Base-by-base conservation (phyloP, 2,888 invertebrate species). In the Cheiracanthium punctorium region DNA sequence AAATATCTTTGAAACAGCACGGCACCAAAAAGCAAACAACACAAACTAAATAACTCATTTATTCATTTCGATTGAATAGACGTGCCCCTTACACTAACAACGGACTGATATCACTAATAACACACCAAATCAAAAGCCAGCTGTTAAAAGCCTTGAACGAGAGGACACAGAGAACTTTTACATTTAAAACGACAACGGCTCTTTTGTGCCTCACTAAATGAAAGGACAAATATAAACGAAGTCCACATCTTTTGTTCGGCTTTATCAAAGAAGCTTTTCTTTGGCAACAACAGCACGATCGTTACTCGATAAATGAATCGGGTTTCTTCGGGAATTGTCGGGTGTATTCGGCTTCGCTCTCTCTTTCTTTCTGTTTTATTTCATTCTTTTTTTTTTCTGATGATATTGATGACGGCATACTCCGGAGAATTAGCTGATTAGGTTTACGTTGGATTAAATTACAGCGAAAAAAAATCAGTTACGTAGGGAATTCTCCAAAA, bases 201-300 rank as follows among this genome's bases (percentile, higher is more conserved):
- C 58, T 79, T 85, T 73, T 74, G 58, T 69, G 65, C 32, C 20
- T 20, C 28, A 12, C n/a, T 5, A 14, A 75, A 69, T 69, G 48
- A 77, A 77, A 77, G 77, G 69, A 48, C 67, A 75, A 65, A 75
- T 37, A 75, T 64, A 65, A 65, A 65, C 41, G 75, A 43, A 75
- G 32, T 17, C 75, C 8, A 64, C 24, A 28, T 64, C 28, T 48
- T 72, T 72, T 43, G 43, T 48, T 43, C 72, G 24, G 33, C 43
- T 32, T 33, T 30, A 30, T 52, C 73, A 73, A 58, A 73, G 32
- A 64, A 33, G n/a, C 14, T 20, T 64, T 71, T 43, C 41, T 71
- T 29, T 43, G 29, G 43, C 41, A 71, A 71, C 29, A 69, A 69
- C 69, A 70, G 37, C 70, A 37, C 71, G 71, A 71, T 71, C 71